Conservation (phyloP, 1,140 invertebrate genomes). For the Popillia japonica region DNA sequence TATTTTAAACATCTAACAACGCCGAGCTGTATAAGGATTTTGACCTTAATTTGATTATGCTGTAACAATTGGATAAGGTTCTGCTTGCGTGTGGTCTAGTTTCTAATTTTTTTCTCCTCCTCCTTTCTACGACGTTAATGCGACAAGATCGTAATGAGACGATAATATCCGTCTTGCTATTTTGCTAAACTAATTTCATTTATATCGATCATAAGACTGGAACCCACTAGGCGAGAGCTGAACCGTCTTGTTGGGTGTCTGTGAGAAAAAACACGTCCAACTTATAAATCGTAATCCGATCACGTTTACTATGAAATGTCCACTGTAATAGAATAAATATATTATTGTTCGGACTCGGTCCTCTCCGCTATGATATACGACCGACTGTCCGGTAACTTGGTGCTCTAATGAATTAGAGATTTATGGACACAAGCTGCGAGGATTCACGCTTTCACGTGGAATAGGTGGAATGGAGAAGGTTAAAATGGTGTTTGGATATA, state of each 20-base stretch:
- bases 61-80: neutral
- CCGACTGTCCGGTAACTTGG: neutral
- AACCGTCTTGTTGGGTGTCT: neutral
- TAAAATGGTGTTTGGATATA: no score
- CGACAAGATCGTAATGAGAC: no score
- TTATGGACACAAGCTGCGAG: no score
- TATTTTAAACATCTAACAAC: neutral
- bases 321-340: slow-evolving; percentile 30
- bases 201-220: no score
- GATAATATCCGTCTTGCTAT: no score
- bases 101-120: no score
- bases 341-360: slow-evolving; percentile 16
- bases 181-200: no score
- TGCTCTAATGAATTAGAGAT: slow-evolving; percentile 30
- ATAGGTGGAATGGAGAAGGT: no score
- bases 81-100: neutral
- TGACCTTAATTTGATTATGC: neutral
- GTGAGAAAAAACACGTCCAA: neutral
- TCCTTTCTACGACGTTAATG: no score
- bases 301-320: slow-evolving; percentile 9
- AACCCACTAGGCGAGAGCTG: no score
- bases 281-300: slow-evolving; percentile 29
- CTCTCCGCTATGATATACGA: slow-evolving; percentile 12
- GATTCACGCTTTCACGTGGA: neutral
- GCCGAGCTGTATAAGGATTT: neutral